Base-by-base conservation (phyloP, 2,797 vertebrate species). In the Lepilemur ruficaudatus region DNA sequence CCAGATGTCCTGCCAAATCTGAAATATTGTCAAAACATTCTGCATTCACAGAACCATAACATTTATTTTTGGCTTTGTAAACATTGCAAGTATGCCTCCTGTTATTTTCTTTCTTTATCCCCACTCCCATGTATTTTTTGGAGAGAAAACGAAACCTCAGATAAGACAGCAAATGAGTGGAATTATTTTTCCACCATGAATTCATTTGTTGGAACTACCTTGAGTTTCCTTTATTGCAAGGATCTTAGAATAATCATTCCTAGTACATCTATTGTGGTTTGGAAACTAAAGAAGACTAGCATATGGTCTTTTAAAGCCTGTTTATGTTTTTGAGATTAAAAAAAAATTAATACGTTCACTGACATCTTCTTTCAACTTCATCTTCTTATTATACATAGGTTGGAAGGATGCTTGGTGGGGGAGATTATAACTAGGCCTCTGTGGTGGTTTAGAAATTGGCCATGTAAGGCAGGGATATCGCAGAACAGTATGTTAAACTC, bases 11-110 rank as follows among this genome's bases (percentile, higher is more conserved):
- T 87, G 80, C n/a, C n/a, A 88, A 94, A 72, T 89, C 85, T 89
- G 55, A 88, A 95, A 93, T 65, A 78, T 55, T 89, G 32, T 59
- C 73, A 95, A 91, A 90, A 72, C 50, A 84, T 73, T 69, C 57
- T 81, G n/a, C 41, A 72, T 86, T 85, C 86, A 89, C 11, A 41
- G 55, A 85, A 69, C 11, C 10, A 48, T 59, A 86, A 46, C 15
- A 38, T 46, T 96, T 69, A 25, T 57, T 79, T 92, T 84, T 91
- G 89, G 78, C 59, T 91, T 97, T 95, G 61, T 79, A 96, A 95
- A 93, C 30, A 72, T 48, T 86, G 4, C 69, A 87, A 65, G 4
- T 28, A 78, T 57, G n/a, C 30, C 28, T 94, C 35, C 23, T 91
- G 28, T 48, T 76, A 14, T 76, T 78, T 95, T n/a, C 25, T 84